A percentile compares a stretch with the other conserved stretches of the same genome.
phyloP scores from a whole-genome alignment of 2,797 vertebrate genomes.

The Novumbra hubbsi region DNA sequence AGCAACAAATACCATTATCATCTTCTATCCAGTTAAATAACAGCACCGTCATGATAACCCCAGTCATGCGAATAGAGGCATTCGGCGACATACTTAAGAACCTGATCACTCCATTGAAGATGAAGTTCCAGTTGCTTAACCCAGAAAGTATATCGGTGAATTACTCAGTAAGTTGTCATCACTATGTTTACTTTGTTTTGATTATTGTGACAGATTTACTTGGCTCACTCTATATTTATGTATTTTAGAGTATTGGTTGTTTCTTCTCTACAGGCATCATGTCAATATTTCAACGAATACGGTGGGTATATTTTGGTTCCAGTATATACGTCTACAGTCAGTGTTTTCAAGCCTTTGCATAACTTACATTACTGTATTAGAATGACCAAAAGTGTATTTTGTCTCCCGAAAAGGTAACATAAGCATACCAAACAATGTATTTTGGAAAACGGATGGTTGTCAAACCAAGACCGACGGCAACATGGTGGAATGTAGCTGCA shows the following conservation, averaged over 20 bases:
- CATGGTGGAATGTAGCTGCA: slow-evolving; percentile 51
- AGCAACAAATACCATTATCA: not conserved
- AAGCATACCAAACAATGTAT: not conserved
- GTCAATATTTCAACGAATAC: slow-evolving; percentile 44
- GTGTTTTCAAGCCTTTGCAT: not conserved
- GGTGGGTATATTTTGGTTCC: slow-evolving; percentile 31
- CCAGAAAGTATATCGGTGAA: too few relatives aligned
- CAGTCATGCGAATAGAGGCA: slow-evolving; percentile 58
- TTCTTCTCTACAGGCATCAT: slow-evolving; percentile 42
- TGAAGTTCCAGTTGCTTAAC: slow-evolving; percentile 42
- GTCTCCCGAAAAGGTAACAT: not conserved
- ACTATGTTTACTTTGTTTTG: not conserved
- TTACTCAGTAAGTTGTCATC: not conserved
- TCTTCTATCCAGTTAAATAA: slow-evolving; percentile 35
- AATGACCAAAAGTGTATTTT: not conserved
- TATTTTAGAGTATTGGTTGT: not conserved
- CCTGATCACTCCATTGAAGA: slow-evolving; percentile 35
- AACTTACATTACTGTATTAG: not conserved
- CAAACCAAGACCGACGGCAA: not conserved
- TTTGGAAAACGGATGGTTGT: slow-evolving; percentile 57
- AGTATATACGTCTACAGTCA: not conserved
- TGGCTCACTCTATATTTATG: not conserved
- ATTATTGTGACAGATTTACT: not conserved
- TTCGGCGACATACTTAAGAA: not conserved
- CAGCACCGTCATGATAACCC: slow-evolving; percentile 22